Percentiles rank a stretch among this genome's conserved stretches.
These are phyloP conservation scores for Tyrannus savana DNA, from an alignment of 2,113 vertebrate genomes.

Conservation along the genomic window DNA sequence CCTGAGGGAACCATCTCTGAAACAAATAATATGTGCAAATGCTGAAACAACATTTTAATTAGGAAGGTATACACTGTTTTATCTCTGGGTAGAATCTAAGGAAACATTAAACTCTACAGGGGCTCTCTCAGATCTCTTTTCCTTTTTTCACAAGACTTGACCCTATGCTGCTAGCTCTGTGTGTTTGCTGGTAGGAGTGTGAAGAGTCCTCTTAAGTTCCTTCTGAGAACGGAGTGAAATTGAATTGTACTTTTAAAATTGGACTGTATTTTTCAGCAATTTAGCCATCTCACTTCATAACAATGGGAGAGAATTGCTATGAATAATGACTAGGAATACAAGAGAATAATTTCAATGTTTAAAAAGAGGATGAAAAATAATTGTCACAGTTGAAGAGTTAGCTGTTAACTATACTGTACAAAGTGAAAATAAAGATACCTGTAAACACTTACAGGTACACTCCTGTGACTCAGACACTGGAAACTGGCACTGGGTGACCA, in stretches of 20 bases:
- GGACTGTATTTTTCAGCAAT: not conserved
- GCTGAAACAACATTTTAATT: not conserved
- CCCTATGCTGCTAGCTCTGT: not conserved
- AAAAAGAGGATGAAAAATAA: not conserved
- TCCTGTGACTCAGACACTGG: not conserved
- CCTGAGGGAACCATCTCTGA: not conserved
- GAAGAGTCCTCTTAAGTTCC: not conserved
- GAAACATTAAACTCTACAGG: not conserved
- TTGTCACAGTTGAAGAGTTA: not conserved
- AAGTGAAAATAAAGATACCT: not conserved
- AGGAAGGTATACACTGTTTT: not conserved
- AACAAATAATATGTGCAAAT: not conserved
- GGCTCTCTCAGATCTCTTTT: not conserved
- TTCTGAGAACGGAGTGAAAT: not conserved
- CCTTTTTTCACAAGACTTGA: not conserved
- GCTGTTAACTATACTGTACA: not conserved
- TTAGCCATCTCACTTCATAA: not conserved
- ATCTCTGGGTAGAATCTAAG: not conserved
- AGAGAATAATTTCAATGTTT: not conserved
- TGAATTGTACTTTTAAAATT: not conserved
- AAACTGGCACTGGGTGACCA: not conserved
- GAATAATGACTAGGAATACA: not conserved
- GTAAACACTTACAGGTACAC: not conserved
- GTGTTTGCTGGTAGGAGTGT: not conserved
- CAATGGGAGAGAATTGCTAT: not conserved